Conservation (phyloP, 64 coral and sea anemone genomes). For the Catalaphyllia jardinei region DNA sequence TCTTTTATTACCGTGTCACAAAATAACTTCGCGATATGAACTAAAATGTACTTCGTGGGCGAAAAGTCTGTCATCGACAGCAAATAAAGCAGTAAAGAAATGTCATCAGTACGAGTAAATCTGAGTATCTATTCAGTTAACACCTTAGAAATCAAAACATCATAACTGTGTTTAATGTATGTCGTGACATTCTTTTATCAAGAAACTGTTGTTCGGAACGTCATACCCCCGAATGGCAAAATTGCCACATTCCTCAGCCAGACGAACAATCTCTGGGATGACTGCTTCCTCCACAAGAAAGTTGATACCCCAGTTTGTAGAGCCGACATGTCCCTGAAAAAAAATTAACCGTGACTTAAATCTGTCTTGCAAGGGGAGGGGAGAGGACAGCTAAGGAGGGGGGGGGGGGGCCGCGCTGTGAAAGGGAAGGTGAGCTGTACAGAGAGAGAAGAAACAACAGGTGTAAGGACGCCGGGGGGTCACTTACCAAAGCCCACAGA, state of each 20-base stretch:
- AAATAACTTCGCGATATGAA: too few species aligned
- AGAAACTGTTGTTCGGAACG: too few species aligned
- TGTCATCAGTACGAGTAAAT: too few species aligned
- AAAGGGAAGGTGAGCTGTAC: neutral
- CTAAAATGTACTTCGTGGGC: too few species aligned
- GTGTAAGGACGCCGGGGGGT: neutral
- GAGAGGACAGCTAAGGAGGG: neutral
- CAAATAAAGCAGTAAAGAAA: too few species aligned
- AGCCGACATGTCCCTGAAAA: conserved; percentile 88
- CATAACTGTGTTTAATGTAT: too few species aligned
- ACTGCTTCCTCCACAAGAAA: conserved; percentile 92
- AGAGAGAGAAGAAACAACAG: neutral
- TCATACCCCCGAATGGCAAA: conserved; percentile 92
- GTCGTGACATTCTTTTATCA: too few species aligned
- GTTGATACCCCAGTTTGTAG: conserved; percentile 94
- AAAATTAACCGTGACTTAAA: neutral
- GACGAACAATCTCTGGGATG: conserved; percentile 86
- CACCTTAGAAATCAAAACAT: too few species aligned
- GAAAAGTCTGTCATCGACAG: too few species aligned
- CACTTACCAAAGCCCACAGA: conserved; percentile 96
- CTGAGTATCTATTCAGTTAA: too few species aligned
- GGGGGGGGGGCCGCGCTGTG: neutral
- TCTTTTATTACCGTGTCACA: too few species aligned
- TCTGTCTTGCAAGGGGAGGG: neutral
- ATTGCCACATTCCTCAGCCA: conserved; percentile 83